These are phyloP conservation scores for Mycetomoellerius zeteki DNA, from an alignment of 1,140 invertebrate species.

Conservation along the genomic window DNA sequence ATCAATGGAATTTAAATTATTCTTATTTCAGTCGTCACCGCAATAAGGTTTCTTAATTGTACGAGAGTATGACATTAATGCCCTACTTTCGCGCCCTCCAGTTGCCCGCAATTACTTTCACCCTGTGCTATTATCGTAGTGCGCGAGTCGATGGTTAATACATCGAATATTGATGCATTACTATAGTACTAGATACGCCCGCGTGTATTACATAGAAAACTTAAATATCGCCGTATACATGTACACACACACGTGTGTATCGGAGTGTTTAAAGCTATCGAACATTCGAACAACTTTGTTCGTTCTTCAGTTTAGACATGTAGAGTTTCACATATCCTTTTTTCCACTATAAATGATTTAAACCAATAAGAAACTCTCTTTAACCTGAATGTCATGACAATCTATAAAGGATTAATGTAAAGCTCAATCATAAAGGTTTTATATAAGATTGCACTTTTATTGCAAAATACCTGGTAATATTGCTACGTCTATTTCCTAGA, in stretches of 20 bases:
- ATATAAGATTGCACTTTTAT: background rate
- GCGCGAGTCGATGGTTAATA: constrained; percentile 54
- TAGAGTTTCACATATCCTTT: background rate
- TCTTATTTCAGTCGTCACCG: constrained; percentile 76
- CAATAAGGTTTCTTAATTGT: constrained; percentile 84
- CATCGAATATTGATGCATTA: constrained; percentile 23
- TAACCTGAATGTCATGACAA: constrained; percentile 5
- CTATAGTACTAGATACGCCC: background rate
- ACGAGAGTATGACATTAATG: constrained; percentile 79
- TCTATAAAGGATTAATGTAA: background rate
- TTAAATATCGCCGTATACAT: constrained; percentile 8
- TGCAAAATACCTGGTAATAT: background rate
- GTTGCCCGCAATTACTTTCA: constrained; percentile 82
- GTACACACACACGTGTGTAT: background rate
- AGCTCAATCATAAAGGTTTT: background rate
- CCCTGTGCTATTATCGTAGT: constrained; percentile 72
- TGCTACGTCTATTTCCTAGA: background rate
- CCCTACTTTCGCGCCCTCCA: constrained; percentile 79
- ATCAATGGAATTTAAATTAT: constrained; percentile 81
- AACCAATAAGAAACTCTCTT: constrained; percentile 1
- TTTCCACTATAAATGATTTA: constrained; percentile 16
- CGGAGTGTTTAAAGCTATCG: background rate
- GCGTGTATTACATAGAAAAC: background rate
- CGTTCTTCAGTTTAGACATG: background rate
- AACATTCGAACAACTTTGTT: constrained; percentile 23